phyloP scores from a whole-genome alignment of 1,140 invertebrate species.

The Tenebrio molitor region DNA sequence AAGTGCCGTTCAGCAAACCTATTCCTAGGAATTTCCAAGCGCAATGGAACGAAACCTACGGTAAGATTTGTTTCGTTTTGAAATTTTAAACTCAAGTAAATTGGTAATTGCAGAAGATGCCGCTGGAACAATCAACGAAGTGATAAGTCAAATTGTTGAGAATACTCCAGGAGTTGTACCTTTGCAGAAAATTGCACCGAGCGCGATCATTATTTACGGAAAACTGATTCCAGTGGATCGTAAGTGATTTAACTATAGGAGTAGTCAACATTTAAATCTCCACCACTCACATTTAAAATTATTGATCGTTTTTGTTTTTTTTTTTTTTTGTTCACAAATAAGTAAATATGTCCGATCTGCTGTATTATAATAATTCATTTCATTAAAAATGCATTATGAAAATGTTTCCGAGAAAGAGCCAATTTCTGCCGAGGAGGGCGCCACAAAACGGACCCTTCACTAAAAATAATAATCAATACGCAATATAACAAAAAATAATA shows the following conservation, averaged over 20 bases:
- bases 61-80: conserved; percentile 50
- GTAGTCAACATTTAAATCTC: too few species aligned
- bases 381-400: too few species aligned
- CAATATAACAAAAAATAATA: too few species aligned
- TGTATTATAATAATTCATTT: too few species aligned
- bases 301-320: too few species aligned
- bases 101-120: conserved; percentile 68
- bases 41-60: conserved; percentile 91
- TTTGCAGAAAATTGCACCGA: conserved; percentile 78
- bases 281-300: not conserved
- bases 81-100: conserved; percentile 26
- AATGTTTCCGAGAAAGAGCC: too few species aligned
- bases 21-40: conserved; percentile 96
- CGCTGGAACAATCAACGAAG: conserved; percentile 73
- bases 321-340: too few species aligned
- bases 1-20: conserved; percentile 93
- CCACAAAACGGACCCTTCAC: too few species aligned
- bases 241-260: too few species aligned
- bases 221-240: conserved; percentile 82
- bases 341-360: too few species aligned
- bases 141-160: conserved; percentile 78
- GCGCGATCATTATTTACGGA: conserved; percentile 84
- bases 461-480: too few species aligned
- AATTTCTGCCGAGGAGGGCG: too few species aligned
- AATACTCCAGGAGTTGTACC: conserved; percentile 79